Conservation (phyloP, 2,888 invertebrate species). For the Seira ritae region DNA sequence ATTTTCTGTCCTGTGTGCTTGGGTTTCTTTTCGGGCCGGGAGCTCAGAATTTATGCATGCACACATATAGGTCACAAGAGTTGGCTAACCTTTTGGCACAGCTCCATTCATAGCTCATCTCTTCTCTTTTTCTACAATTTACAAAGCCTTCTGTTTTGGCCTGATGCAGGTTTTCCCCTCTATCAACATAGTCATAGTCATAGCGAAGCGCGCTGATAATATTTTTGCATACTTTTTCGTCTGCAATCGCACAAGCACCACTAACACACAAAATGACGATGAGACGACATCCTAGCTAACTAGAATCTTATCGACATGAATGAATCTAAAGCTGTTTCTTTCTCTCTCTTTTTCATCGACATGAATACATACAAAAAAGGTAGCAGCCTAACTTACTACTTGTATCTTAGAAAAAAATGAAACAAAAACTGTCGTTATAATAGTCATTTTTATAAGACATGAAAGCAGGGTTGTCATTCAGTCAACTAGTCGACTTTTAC, state of each 20-base stretch:
- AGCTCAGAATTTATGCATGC: slow-evolving; percentile 70
- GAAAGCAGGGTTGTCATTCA: too few species aligned
- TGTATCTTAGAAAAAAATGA: too few species aligned
- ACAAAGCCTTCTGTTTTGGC: slow-evolving; percentile 50
- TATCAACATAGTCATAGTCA: too few species aligned
- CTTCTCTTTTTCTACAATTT: slow-evolving; percentile 50
- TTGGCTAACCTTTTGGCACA: slow-evolving; percentile 73
- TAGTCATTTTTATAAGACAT: too few species aligned
- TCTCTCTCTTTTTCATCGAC: too few species aligned
- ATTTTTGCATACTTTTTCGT: slow-evolving; percentile 37
- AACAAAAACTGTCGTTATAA: too few species aligned
- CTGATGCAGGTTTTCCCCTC: slow-evolving; percentile 13
- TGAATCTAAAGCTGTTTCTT: too few species aligned
- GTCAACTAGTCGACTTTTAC: too few species aligned
- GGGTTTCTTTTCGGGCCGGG: slow-evolving; percentile 53
- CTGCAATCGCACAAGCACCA: slow-evolving; percentile 33
- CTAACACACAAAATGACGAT: slow-evolving; percentile 20
- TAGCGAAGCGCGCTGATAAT: too few species aligned
- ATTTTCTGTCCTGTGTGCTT: background rate
- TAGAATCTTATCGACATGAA: too few species aligned
- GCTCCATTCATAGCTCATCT: slow-evolving; percentile 71
- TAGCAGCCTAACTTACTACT: too few species aligned
- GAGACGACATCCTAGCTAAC: background rate
- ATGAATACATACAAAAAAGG: too few species aligned
- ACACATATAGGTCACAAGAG: slow-evolving; percentile 74